phyloP scores from a whole-genome alignment of 2,888 invertebrate species.

The Drosophila formosana region DNA sequence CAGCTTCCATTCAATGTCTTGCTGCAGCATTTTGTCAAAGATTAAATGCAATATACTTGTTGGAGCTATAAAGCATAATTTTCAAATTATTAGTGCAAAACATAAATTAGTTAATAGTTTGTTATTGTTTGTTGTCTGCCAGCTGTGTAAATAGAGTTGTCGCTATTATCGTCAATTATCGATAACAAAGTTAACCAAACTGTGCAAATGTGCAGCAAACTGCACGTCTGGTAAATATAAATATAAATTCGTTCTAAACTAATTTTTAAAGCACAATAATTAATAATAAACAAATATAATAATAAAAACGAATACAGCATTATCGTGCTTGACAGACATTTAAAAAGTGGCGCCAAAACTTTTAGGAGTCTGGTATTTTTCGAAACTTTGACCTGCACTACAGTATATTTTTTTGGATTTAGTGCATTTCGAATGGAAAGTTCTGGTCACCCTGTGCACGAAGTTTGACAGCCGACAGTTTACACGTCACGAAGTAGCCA shows the following conservation, averaged over 20 bases:
- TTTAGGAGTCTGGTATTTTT: background rate
- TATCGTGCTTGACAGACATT: background rate
- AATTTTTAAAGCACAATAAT: no score
- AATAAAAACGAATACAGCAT: no score
- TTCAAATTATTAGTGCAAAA: background rate
- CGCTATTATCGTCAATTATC: constrained; percentile 18
- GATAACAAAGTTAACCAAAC: constrained; percentile 1
- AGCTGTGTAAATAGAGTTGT: constrained; percentile 45
- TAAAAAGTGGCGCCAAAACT: background rate
- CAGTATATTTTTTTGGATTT: background rate
- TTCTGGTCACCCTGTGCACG: constrained; percentile 36
- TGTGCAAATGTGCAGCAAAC: background rate
- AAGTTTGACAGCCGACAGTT: constrained; percentile 81
- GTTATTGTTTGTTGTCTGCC: constrained; percentile 52
- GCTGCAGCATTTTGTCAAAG: background rate
- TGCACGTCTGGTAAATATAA: no score
- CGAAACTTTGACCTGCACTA: background rate
- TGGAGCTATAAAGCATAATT: background rate
- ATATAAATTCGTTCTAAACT: no score
- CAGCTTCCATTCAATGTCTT: background rate
- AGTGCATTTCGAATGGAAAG: background rate
- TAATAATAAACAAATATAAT: no score
- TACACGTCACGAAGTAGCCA: constrained; percentile 82
- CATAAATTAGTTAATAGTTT: constrained; percentile 30
- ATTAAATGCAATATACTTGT: background rate